Conservation (phyloP, 2,888 invertebrate species). For the Sussaba pulchella region DNA sequence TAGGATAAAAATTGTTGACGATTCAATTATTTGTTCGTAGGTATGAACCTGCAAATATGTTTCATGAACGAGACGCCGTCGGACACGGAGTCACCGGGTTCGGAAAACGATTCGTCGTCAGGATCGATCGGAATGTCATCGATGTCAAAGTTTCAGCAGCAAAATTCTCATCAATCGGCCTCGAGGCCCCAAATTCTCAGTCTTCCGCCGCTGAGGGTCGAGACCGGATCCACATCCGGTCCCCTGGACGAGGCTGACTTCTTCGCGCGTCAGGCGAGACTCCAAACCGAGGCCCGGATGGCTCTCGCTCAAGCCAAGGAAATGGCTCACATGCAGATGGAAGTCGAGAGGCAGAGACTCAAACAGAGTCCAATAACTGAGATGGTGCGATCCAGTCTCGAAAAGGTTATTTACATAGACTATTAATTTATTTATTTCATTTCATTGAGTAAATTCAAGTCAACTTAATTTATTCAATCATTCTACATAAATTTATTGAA, state of each 20-base stretch:
- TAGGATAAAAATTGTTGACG: too few species aligned
- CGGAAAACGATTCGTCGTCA: slow-evolving; percentile 87
- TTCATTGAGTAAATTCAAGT: too few species aligned
- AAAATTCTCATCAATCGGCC: slow-evolving; percentile 62
- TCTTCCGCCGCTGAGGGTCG: slow-evolving; percentile 80
- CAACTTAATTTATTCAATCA: too few species aligned
- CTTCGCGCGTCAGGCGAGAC: slow-evolving; percentile 90
- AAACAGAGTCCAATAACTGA: slow-evolving; percentile 93
- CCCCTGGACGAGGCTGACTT: slow-evolving; percentile 90
- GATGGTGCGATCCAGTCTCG: slow-evolving; percentile 92
- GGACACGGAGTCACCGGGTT: slow-evolving; percentile 92
- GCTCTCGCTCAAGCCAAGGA: slow-evolving; percentile 96
- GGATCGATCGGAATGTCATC: slow-evolving; percentile 71
- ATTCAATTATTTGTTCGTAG: slow-evolving; percentile 83
- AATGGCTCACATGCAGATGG: slow-evolving; percentile 96
- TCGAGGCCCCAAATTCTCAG: slow-evolving; percentile 80
- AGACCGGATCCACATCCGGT: slow-evolving; percentile 74
- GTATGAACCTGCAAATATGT: slow-evolving; percentile 97
- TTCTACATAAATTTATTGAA: too few species aligned
- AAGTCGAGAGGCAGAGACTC: slow-evolving; percentile 90
- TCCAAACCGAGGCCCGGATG: slow-evolving; percentile 94
- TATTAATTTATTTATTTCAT: too few species aligned
- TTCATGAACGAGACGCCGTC: slow-evolving; percentile 97
- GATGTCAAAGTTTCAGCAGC: slow-evolving; percentile 63
- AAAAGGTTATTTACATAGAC: too few species aligned